Conservation (phyloP, 2,888 invertebrate species). For the Pherbina coryleti region DNA sequence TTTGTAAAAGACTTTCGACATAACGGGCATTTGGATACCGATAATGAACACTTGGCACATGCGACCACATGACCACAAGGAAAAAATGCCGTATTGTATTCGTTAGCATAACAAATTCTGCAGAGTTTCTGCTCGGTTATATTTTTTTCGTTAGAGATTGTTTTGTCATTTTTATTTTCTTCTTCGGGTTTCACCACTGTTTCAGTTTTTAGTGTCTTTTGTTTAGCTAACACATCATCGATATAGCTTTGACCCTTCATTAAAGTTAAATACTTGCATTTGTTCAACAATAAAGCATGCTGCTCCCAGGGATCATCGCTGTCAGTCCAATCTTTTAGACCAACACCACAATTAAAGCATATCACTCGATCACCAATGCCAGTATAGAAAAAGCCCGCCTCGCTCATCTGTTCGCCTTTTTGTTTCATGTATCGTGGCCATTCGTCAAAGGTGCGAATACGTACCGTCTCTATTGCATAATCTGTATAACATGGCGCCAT, state of each 20-base stretch:
- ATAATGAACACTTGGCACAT: conserved; percentile 91
- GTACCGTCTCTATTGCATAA: conserved; percentile 78
- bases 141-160: conserved; percentile 28
- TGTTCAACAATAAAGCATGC: conserved; percentile 93
- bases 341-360: conserved; percentile 95
- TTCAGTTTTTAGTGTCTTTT: conserved; percentile 52
- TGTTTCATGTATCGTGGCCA: conserved; percentile 89
- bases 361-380: conserved; percentile 90
- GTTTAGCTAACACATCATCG: conserved; percentile 66
- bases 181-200: conserved; percentile 34
- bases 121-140: conserved; percentile 79
- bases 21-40: conserved; percentile 87
- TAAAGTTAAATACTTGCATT: conserved; percentile 84
- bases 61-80: conserved; percentile 96
- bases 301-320: conserved; percentile 95
- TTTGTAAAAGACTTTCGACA: conserved; percentile 82
- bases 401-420: conserved; percentile 83
- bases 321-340: conserved; percentile 92
- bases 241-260: conserved; percentile 86
- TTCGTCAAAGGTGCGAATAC: conserved; percentile 78
- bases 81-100: conserved; percentile 90
- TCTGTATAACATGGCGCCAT: conserved; percentile 70
- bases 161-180: no score
- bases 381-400: conserved; percentile 93
- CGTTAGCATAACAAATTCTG: conserved; percentile 91